Percentiles rank a stretch among this genome's conserved stretches.
phyloP scores from a whole-genome alignment of 1,140 invertebrate species.

The Macrobrachium rosenbergii region DNA sequence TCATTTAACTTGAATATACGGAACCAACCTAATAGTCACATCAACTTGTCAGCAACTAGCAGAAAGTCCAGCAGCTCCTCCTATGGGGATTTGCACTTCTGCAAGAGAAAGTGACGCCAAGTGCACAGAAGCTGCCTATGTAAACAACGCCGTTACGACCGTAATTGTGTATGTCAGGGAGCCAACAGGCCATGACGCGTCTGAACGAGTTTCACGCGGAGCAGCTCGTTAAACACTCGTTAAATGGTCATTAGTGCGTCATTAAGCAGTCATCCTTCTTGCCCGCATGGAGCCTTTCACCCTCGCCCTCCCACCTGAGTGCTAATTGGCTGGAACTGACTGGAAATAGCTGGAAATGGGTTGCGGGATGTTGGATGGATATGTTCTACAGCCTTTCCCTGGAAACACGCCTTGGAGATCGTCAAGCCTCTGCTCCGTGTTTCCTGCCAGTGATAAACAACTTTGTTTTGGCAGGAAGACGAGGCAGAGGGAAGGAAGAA shows the following conservation, averaged over 20 bases:
- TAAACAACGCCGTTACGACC: constrained; percentile 53
- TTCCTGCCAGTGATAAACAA: constrained; percentile 27
- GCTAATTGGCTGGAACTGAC: constrained; percentile 62
- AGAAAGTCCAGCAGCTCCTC: too few relatives aligned
- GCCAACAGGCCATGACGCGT: constrained; percentile 59
- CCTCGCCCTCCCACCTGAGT: constrained; percentile 59
- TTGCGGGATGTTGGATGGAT: constrained; percentile 49
- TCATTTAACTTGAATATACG: too few relatives aligned
- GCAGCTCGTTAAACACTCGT: constrained; percentile 63
- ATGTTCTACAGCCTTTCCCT: constrained; percentile 24
- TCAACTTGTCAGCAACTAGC: too few relatives aligned
- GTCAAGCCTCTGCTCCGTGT: neutral
- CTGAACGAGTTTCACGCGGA: constrained; percentile 61
- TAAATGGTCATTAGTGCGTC: constrained; percentile 62
- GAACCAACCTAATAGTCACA: too few relatives aligned
- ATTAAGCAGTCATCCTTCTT: constrained; percentile 61
- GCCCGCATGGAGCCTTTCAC: constrained; percentile 50
- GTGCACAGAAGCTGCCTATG: constrained; percentile 9
- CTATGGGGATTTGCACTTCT: too few relatives aligned
- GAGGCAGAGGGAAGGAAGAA: neutral
- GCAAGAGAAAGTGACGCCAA: too few relatives aligned
- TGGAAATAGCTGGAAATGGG: constrained; percentile 57
- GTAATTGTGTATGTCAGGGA: constrained; percentile 60
- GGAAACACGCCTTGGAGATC: neutral
- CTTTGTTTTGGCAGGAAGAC: constrained; percentile 37